Base-by-base conservation (phyloP, 1,140 invertebrate species). In the Drosophila rufa region DNA sequence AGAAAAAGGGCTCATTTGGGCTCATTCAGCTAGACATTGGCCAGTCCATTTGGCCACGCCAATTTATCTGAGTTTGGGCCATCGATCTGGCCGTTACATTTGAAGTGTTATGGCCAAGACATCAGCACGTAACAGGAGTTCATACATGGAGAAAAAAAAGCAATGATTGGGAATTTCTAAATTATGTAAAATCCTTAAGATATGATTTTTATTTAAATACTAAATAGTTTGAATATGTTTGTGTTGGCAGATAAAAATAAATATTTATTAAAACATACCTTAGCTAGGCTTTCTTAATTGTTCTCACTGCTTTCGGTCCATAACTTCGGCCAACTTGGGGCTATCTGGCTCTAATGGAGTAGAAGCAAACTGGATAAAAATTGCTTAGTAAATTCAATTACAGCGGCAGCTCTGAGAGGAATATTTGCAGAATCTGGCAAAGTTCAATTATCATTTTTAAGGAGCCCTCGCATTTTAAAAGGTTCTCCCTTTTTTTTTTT, bases 1-100 rank as follows among this genome's bases (percentile, higher is more conserved):
- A 48, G 55, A 69, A 82, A 68, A 83, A 62, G 38, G 70, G 73
- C 57, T 61, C 60, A 66, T 69, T 76, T 82, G 74, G 60, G 38
- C 22, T 43, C 71, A 66, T 71, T 74, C 77, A 62, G 69, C 79
- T 66, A 67, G 60, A 74, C 70, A 74, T 74, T 74, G 48, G 51
- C 58, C 46, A 75, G 57, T 77, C 77, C 75, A 73, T 84, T 84
- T 80, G 48, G 48, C 55, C 43, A 75, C 71, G 57, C 65, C 77
- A 77, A 67, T 84, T 84, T 80, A 80, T 84, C 70, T 58, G 17
- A 45, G 51, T 25, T 48, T 17, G 15, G 46, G 8, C 69, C 75
- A 85, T 81, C 58, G 81, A 85, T 84, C 71, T 66, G 75, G 27
- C 58, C 25, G 43, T 82, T 69, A 73, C 51, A 43, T 59, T 42